Percentiles rank a stretch among this genome's conserved stretches.
Evolutionary conservation across 2,888 invertebrate species (phyloP).

Genomic region (Watsonalla cultraria): DNA sequence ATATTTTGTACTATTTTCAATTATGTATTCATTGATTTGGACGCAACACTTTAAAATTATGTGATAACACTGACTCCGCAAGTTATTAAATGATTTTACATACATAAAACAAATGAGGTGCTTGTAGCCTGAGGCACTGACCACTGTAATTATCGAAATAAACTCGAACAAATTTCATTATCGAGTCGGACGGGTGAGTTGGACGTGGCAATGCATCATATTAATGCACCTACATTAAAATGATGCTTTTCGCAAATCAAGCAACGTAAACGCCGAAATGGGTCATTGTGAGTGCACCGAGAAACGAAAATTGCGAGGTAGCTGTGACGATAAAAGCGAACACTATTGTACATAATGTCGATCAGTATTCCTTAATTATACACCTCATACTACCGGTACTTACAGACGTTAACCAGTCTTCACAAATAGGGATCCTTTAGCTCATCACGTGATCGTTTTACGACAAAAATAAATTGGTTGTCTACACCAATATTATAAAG

Average conservation of each 20-base stretch:
- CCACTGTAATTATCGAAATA: slow-evolving; percentile 47
- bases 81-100: slow-evolving; percentile 38
- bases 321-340: slow-evolving; percentile 56
- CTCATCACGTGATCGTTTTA: background rate
- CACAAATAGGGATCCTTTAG: slow-evolving; percentile 12
- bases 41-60: slow-evolving; percentile 33
- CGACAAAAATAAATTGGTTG: too few relatives aligned
- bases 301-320: slow-evolving; percentile 65
- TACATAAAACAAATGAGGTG: slow-evolving; percentile 51
- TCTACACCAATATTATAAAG: too few relatives aligned
- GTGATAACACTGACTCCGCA: slow-evolving; percentile 38
- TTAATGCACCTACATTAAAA: slow-evolving; percentile 39
- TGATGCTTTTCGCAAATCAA: slow-evolving; percentile 43
- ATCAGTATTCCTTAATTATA: slow-evolving; percentile 68
- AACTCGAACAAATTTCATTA: slow-evolving; percentile 57
- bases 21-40: slow-evolving; percentile 19
- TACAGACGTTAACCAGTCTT: slow-evolving; percentile 35
- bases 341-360: slow-evolving; percentile 71
- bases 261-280: slow-evolving; percentile 44
- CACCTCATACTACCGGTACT: slow-evolving; percentile 25
- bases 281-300: slow-evolving; percentile 40
- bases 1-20: slow-evolving; percentile 16
- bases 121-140: slow-evolving; percentile 23
- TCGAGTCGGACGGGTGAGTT: slow-evolving; percentile 26
- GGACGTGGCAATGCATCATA: slow-evolving; percentile 57